These are phyloP conservation scores for Oligia strigilis DNA, from an alignment of 2,888 invertebrate species.

Conservation along the genomic window DNA sequence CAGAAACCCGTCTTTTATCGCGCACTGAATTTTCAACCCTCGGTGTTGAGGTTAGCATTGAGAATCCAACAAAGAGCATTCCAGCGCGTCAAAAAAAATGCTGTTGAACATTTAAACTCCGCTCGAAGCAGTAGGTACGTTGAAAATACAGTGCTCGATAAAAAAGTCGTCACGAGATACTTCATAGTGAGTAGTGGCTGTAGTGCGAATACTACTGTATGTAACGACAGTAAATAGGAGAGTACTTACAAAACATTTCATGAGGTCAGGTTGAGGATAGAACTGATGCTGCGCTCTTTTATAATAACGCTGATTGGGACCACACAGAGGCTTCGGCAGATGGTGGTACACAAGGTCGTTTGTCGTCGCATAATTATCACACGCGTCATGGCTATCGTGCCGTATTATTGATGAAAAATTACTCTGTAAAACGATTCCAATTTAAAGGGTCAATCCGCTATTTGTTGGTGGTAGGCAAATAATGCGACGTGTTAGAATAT, in stretches of 20 bases:
- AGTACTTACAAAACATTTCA: slow-evolving; percentile 84
- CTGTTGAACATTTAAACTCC: background rate
- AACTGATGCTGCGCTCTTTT: slow-evolving; percentile 82
- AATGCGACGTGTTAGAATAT: background rate
- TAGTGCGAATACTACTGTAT: background rate
- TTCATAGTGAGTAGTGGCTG: background rate
- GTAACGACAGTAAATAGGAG: background rate
- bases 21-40: background rate
- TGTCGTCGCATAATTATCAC: slow-evolving; percentile 87
- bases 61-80: background rate
- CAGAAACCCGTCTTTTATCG: background rate
- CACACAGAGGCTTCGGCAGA: slow-evolving; percentile 87
- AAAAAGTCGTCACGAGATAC: background rate
- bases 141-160: background rate
- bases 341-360: slow-evolving; percentile 90
- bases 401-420: slow-evolving; percentile 80
- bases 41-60: background rate
- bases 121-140: background rate
- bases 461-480: background rate
- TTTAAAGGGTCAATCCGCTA: background rate
- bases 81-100: background rate
- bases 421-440: slow-evolving; percentile 76
- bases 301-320: slow-evolving; percentile 82
- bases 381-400: slow-evolving; percentile 84
- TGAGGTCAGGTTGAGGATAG: slow-evolving; percentile 84